Percentiles rank a stretch among this genome's conserved stretches.
phyloP scores from a whole-genome alignment of 2,888 invertebrate species.

The Amphipoea lucens region DNA sequence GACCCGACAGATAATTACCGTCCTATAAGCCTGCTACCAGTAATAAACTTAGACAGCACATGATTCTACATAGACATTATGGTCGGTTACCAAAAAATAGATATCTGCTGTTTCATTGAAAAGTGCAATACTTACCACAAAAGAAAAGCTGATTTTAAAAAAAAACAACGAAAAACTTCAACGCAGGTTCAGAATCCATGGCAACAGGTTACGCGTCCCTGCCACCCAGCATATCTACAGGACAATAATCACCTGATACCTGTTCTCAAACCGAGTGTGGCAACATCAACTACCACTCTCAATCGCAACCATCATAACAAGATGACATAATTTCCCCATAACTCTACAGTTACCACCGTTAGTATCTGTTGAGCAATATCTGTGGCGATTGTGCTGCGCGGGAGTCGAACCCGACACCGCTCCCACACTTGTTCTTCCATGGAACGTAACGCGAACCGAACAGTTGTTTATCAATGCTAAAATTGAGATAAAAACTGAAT shows the following conservation, averaged over 20 bases:
- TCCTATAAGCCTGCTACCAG: too few relatives aligned
- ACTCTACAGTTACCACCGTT: slow-evolving; percentile 58
- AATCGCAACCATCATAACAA: slow-evolving; percentile 5
- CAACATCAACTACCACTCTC: not conserved
- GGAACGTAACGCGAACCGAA: slow-evolving; percentile 71
- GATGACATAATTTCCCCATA: slow-evolving; percentile 30
- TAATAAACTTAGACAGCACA: too few relatives aligned
- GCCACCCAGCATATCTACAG: not conserved
- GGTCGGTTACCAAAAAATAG: too few relatives aligned
- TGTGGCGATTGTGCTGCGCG: slow-evolving; percentile 61
- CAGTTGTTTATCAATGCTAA: slow-evolving; percentile 41
- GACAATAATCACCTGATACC: not conserved
- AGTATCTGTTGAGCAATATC: slow-evolving; percentile 56
- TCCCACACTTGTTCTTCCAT: slow-evolving; percentile 75
- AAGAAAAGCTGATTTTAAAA: too few relatives aligned
- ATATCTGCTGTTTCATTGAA: too few relatives aligned
- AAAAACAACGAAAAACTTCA: too few relatives aligned
- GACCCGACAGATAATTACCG: too few relatives aligned
- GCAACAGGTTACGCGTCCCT: too few relatives aligned
- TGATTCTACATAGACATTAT: too few relatives aligned
- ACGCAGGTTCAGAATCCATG: too few relatives aligned
- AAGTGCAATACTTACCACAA: too few relatives aligned
- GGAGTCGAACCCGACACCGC: slow-evolving; percentile 81
- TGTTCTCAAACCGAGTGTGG: not conserved
- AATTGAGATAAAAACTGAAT: slow-evolving; percentile 54